These are phyloP conservation scores for Agapornis roseicollis DNA, from an alignment of 2,113 vertebrate species.

Conservation along the genomic window DNA sequence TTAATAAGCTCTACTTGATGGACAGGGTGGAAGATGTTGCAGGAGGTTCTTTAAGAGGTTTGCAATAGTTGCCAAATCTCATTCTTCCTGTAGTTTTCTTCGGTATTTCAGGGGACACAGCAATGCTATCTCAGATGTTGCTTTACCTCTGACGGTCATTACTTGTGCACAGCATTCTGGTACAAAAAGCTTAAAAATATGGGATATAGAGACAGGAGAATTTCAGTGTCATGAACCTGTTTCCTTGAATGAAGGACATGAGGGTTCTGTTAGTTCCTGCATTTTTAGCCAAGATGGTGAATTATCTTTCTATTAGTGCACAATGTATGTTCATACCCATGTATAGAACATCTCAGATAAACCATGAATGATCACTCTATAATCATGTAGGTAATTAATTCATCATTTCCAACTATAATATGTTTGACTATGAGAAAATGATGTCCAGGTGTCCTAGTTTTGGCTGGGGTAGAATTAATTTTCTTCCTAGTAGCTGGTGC, in stretches of 20 bases:
- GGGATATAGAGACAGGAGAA: conserved; percentile 74
- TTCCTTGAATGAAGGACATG: conserved; percentile 61
- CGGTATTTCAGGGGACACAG: conserved; percentile 70
- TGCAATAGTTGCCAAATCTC: background rate
- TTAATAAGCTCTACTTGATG: background rate
- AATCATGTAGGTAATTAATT: background rate
- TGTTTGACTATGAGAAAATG: background rate
- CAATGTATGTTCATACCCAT: background rate
- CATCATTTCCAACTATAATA: background rate
- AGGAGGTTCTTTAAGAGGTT: background rate
- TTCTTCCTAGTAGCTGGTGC: background rate
- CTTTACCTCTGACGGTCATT: conserved; percentile 74
- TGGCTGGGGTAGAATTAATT: background rate
- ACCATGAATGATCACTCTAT: background rate
- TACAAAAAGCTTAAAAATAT: conserved; percentile 79
- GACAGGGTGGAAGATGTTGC: background rate
- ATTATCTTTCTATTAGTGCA: background rate
- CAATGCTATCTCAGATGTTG: conserved; percentile 76
- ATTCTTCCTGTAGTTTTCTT: background rate
- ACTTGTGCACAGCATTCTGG: conserved; percentile 81
- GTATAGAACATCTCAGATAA: background rate
- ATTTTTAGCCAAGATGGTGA: conserved; percentile 75
- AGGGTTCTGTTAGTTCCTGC: conserved; percentile 78
- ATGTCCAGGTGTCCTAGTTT: background rate
- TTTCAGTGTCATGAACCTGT: conserved; percentile 65